Evolutionary conservation across 2,113 vertebrate genomes (phyloP).

Genomic region (Dipodomys merriami): DNA sequence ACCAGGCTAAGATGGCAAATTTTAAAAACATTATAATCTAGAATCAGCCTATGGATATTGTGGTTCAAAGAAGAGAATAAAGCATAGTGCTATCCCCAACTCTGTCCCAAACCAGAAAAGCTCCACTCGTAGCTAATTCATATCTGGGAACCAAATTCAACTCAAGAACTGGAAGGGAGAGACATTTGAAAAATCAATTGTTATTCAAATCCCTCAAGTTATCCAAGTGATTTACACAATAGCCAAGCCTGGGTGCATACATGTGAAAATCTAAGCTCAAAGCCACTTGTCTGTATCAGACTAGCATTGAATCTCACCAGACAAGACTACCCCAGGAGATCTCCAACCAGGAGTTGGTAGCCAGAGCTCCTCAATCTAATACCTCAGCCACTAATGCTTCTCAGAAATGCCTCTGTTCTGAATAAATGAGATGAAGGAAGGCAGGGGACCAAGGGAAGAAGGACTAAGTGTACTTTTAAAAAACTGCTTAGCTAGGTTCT

Average conservation of each 20-base stretch:
- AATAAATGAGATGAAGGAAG: neutral
- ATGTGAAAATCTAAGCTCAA: neutral
- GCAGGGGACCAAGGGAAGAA: neutral
- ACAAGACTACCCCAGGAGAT: neutral
- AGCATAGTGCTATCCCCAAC: neutral
- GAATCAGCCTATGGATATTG: neutral
- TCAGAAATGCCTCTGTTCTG: neutral
- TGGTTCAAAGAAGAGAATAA: neutral
- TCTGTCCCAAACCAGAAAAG: neutral
- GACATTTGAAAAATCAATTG: neutral
- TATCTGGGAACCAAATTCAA: neutral
- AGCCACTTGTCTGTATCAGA: neutral
- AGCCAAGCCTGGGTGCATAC: neutral
- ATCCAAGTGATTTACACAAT: neutral
- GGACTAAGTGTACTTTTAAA: neutral
- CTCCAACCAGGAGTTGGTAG: neutral
- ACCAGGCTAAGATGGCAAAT: neutral
- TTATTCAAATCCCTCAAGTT: neutral
- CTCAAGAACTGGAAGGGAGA: neutral
- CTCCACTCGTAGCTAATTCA: neutral
- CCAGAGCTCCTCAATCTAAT: neutral
- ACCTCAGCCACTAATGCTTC: neutral
- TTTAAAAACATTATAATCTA: slow-evolving; percentile 13
- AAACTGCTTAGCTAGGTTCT: slow-evolving; percentile 1
- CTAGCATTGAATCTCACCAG: neutral